Conservation (phyloP, 2,888 invertebrate species). For the Mylabris sibirica region DNA sequence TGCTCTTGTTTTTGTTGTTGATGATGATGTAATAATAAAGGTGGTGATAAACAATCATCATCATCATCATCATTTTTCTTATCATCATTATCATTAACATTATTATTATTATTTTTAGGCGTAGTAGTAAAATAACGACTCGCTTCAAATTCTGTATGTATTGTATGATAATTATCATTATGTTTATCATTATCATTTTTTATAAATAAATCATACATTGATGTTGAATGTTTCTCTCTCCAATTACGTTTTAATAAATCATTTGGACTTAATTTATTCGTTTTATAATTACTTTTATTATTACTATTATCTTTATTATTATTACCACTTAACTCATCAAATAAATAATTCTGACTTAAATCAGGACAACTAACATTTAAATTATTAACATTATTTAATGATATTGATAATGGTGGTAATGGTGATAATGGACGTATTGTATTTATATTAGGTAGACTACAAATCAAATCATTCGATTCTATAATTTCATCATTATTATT, state of each 20-base stretch:
- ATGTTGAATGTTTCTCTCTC: conserved; percentile 59
- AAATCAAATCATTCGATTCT: too few species aligned
- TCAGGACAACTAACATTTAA: conserved; percentile 55
- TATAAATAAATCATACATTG: conserved; percentile 56
- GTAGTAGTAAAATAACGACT: conserved; percentile 17
- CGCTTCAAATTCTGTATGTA: conserved; percentile 53
- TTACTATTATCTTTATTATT: conserved; percentile 1
- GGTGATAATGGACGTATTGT: conserved; percentile 18
- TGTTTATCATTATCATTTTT: conserved; percentile 27
- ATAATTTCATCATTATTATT: conserved; percentile 30
- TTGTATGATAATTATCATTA: conserved; percentile 58
- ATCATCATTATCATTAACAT: neutral
- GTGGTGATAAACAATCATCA: neutral
- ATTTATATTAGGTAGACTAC: conserved; percentile 57
- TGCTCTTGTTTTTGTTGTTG: conserved; percentile 1
- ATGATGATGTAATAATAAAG: neutral
- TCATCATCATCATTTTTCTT: conserved; percentile 4
- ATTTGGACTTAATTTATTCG: conserved; percentile 41
- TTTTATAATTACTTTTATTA: neutral
- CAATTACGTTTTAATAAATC: conserved; percentile 50
- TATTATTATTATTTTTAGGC: conserved; percentile 6
- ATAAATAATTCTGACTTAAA: conserved; percentile 34
- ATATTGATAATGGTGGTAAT: conserved; percentile 12
- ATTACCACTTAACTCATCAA: neutral
- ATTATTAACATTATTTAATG: conserved; percentile 47